phyloP scores from a whole-genome alignment of 37 sponge, comb jelly and placozoan genomes.

The Tethya wilhelma region DNA sequence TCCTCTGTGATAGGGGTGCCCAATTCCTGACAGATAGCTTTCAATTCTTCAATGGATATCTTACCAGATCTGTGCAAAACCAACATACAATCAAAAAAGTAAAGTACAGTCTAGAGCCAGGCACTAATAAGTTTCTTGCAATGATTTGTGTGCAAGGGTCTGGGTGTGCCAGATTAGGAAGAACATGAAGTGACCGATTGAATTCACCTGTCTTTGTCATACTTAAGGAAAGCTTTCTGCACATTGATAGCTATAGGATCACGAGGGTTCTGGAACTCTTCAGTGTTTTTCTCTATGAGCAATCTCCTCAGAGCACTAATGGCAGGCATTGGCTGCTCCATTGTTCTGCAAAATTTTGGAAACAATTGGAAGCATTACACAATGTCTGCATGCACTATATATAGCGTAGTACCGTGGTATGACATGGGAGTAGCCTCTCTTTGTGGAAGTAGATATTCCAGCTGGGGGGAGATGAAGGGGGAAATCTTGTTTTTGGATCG shows the following conservation, averaged over 20 bases:
- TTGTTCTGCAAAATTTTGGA: background rate
- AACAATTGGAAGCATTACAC: background rate
- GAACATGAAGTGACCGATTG: background rate
- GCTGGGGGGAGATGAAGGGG: slow-evolving; percentile 4
- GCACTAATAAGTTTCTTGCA: background rate
- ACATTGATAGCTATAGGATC: slow-evolving; percentile 69
- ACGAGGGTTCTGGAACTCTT: slow-evolving; percentile 59
- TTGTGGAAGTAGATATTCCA: slow-evolving; percentile 37
- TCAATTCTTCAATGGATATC: slow-evolving; percentile 46
- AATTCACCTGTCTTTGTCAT: slow-evolving; percentile 65
- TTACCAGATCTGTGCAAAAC: slow-evolving; percentile 36
- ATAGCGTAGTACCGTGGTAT: background rate
- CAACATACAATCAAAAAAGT: background rate
- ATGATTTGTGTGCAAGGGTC: background rate
- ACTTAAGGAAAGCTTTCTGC: slow-evolving; percentile 59
- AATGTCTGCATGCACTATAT: background rate
- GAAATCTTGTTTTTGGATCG: slow-evolving; percentile 57
- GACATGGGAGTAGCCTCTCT: slow-evolving; percentile 36
- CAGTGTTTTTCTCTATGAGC: slow-evolving; percentile 53
- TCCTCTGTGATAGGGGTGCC: slow-evolving; percentile 39
- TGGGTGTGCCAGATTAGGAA: background rate
- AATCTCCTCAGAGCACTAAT: slow-evolving; percentile 52
- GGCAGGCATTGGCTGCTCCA: slow-evolving; percentile 2
- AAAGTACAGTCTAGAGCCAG: background rate
- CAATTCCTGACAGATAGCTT: slow-evolving; percentile 31